Conservation (phyloP, 1,140 invertebrate species). For the Branchinecta lindahli region DNA sequence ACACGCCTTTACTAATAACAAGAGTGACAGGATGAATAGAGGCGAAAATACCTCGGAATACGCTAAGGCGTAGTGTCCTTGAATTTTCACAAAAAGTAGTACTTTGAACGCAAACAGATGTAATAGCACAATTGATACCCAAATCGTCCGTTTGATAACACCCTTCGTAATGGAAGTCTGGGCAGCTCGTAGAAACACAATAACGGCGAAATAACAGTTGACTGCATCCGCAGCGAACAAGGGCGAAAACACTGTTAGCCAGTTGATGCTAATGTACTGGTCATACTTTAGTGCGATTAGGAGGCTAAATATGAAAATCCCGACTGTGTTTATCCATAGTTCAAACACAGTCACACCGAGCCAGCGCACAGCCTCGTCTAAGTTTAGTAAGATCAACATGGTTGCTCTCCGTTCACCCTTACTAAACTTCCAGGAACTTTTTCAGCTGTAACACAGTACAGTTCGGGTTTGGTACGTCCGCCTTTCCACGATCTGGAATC, state of each 20-base stretch:
- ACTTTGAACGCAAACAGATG: conserved; percentile 83
- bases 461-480: no score
- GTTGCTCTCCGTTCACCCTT: neutral
- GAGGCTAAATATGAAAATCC: conserved; percentile 65
- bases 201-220: conserved; percentile 84
- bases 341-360: conserved; percentile 83
- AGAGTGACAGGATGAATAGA: conserved; percentile 70
- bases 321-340: conserved; percentile 71
- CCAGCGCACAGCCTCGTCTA: conserved; percentile 80
- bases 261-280: conserved; percentile 23
- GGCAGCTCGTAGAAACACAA: conserved; percentile 82
- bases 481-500: no score
- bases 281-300: conserved; percentile 49
- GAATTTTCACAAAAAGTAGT: conserved; percentile 72
- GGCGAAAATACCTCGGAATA: conserved; percentile 85
- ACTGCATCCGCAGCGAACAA: conserved; percentile 78
- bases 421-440: no score
- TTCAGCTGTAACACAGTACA: no score
- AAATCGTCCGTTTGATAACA: conserved; percentile 55
- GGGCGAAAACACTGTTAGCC: conserved; percentile 72
- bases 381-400: conserved; percentile 62
- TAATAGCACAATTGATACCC: conserved; percentile 67
- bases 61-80: conserved; percentile 57
- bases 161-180: conserved; percentile 56
- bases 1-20: conserved; percentile 80